Evolutionary conservation across 2,797 vertebrate species (phyloP), one percentile per base, ranked within the genome.

Genomic region (Danio jaintianensis): DNA sequence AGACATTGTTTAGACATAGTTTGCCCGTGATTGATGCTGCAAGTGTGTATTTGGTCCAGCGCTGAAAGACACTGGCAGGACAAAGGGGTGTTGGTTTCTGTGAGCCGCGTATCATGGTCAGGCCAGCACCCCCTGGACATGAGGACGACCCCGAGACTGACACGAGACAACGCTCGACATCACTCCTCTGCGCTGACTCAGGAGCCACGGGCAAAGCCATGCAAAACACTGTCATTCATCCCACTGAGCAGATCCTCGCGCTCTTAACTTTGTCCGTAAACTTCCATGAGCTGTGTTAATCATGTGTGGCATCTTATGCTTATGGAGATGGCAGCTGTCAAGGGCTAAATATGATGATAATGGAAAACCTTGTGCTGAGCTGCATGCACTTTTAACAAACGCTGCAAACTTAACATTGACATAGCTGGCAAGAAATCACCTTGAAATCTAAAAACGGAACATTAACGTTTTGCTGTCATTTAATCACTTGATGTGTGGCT

Each of bases 81-180:
- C 90, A 92, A 92, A 93, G 86, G 86, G 88, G 78, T 67, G 80
- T 43, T 50, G 74, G 52, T 77, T 64, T 73, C 70, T 82, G 47
- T 55, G 67, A 77, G 72, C 67, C 18, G 2, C 50, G 71, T 84
- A 82, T 85, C 83, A 80, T 79, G 75, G 80, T 79, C 82, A 70
- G 76, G 52, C 59, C 75, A 72, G 74, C 85, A 73, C 90, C 88
- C 88, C 89, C 56, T 62, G 81, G 85, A 78, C 82, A 86, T 67
- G 71, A 79, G 48, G 70, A 84, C n/a, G 78, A 85, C 81, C 85
- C 79, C 61, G 12, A 56, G 74, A 71, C 90, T 94, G 92, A 93
- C 93, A 92, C 83, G 86, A 93, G 92, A 91, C 92, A 93, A 92
- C 91, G 90, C 89, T 91, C 86, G 87, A 90, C 93, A 92, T 93